Evolutionary conservation across 2,888 invertebrate species (phyloP), one percentile per base, ranked within the genome.

Genomic region (Torymus aiolomorphi): DNA sequence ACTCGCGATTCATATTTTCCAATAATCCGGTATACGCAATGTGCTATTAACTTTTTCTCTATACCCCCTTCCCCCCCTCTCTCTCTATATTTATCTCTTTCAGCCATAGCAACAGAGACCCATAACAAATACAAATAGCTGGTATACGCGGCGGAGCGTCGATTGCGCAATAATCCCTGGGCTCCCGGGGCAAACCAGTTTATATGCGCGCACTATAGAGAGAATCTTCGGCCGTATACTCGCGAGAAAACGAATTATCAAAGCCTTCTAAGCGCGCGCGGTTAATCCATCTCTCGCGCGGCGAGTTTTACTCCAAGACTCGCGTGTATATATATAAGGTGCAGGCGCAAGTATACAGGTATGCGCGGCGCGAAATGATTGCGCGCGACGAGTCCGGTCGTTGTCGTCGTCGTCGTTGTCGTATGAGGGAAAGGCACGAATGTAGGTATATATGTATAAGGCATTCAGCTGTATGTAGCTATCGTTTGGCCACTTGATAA

Each of bases 111-210:
- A n/a, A 0, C 8, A 54, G 56, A 49, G 14, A 61, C 61, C 8
- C 42, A 61, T 70, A 49, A 57, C 57, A 59, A 70, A 70, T 59
- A 49, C 13, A 59, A 70, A 70, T 49, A 18, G n/a, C 59, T 11
- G 10, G 31, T 12, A 10, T 3, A 57, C 42, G 42, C 16, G 70
- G 18, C 42, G 18, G n/a, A n/a, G 42, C 42, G 18, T 42, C 20
- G 49, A 59, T 42, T 70, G 18, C 20, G 42, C 31, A 69, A 69
- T 69, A 69, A 69, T 57, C 31, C 56, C 12, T 16, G 16, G 10
- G 42, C 42, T 42, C 42, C 42, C 8, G 42, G 31, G 8, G 42
- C 4, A 42, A 42, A 42, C 42, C n/a, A 49, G 42, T 63, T 65
- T 16, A 18, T 13, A n/a, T 13, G 65, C 51, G 51, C 65, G 16